phyloP scores from a whole-genome alignment of 2,888 invertebrate genomes.

The Cepaea hortensis region DNA sequence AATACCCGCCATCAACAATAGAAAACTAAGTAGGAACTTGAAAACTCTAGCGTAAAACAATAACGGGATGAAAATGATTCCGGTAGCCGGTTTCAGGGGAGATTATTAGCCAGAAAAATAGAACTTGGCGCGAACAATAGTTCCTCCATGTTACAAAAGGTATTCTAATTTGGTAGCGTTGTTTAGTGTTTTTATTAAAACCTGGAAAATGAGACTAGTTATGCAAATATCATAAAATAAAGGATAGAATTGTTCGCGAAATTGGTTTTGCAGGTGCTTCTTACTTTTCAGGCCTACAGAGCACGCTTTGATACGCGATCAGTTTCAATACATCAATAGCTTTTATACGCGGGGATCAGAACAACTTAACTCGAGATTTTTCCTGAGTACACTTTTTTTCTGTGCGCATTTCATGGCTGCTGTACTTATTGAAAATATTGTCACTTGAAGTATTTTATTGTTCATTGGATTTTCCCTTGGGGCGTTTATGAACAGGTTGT shows the following conservation, averaged over 20 bases:
- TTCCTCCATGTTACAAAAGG: slow-evolving; percentile 5
- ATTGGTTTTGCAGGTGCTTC: slow-evolving; percentile 19
- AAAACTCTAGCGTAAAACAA: background rate
- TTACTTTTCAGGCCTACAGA: background rate
- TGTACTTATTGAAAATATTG: background rate
- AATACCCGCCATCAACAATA: background rate
- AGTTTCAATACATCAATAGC: background rate
- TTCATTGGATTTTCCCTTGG: background rate
- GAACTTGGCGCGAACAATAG: background rate
- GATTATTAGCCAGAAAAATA: background rate
- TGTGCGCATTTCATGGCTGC: background rate
- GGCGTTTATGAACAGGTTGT: slow-evolving; percentile 16
- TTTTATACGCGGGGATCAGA: background rate
- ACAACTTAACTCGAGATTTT: background rate
- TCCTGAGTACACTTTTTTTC: background rate
- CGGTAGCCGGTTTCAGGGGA: background rate
- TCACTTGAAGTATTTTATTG: background rate
- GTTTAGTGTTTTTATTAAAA: background rate
- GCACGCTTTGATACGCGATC: background rate
- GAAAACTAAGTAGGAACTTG: background rate
- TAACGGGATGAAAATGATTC: background rate
- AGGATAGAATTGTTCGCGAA: slow-evolving; percentile 8
- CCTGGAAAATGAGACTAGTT: slow-evolving; percentile 15
- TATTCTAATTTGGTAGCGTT: slow-evolving; percentile 1
- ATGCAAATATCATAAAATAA: slow-evolving; percentile 16